Base-by-base conservation (phyloP, 2,888 invertebrate genomes). In the Phania funesta region DNA sequence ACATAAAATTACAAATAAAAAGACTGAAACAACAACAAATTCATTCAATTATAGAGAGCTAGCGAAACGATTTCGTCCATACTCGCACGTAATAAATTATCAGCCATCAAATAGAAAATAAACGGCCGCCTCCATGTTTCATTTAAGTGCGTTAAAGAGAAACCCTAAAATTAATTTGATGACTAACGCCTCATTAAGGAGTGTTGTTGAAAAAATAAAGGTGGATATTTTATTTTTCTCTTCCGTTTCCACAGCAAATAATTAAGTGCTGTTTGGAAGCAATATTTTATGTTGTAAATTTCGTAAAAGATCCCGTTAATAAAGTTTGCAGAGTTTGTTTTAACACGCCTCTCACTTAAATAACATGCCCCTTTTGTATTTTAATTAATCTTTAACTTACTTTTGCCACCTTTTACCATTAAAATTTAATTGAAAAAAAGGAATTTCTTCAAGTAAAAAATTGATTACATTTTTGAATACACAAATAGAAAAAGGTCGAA, bases 161-260 rank as follows among this genome's bases (percentile, higher is more conserved):
- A 52, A 20, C 18, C 13, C 7, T 26, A 41, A 56, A 71, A 78
- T 75, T 58, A 73, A 32, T 65, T 71, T 18, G 58, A 32, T 13
- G 60, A 44, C 54, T 32, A 4, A 52, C 56, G 41, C 75, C 38
- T 60, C 58, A 67, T 32, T 41, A n/a, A 64, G 41, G 13, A 48
- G 58, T 29, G 48, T 46, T 54, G 58, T 50, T 22, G 32, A n/a
- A 44, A 22, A 46, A 46, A 4, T 20, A 11, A 29, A n/a, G 13
- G 26, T 11, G 13, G 5, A 7, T 7, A 3, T 1, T 6, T 26
- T 7, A 3, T 1, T 6, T 26, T 13, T 18, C 11, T 26, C 20
- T 22, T 44, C n/a, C n/a, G 13, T 16, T 46, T 22, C 4, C 18
- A 26, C 24, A 60, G 26, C 16, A 50, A 11, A 9, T 1, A 7